A percentile compares a stretch with the other conserved stretches of the same genome.
These are phyloP conservation scores for Campoplex capitator DNA, from an alignment of 2,888 invertebrate genomes.

Conservation along the genomic window DNA sequence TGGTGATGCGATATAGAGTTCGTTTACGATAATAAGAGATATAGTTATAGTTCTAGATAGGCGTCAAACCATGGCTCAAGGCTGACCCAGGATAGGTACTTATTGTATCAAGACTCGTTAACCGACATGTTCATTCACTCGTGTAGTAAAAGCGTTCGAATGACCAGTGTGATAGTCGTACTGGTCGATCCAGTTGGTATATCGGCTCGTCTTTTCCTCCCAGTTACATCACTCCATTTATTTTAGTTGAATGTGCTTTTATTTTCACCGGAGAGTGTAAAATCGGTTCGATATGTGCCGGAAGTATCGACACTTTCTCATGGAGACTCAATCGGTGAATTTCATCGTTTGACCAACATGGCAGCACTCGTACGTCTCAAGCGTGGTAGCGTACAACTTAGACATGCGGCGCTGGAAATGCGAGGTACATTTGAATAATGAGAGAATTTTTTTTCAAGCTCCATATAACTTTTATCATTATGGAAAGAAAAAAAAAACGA, in stretches of 20 bases:
- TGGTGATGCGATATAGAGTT: conserved; percentile 24
- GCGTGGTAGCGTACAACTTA: conserved; percentile 86
- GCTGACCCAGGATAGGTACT: conserved; percentile 82
- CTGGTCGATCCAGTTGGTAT: conserved; percentile 47
- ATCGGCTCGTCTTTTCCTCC: conserved; percentile 6
- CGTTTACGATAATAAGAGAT: conserved; percentile 37
- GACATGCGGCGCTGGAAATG: conserved; percentile 86
- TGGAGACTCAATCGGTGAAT: conserved; percentile 63
- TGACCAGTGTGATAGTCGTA: conserved; percentile 48
- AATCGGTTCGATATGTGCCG: conserved; percentile 70
- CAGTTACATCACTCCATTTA: not conserved
- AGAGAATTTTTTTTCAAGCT: not conserved
- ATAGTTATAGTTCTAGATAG: conserved; percentile 71
- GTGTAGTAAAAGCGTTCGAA: conserved; percentile 58
- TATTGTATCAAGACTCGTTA: conserved; percentile 85
- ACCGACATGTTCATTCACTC: conserved; percentile 80
- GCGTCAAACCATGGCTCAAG: conserved; percentile 80
- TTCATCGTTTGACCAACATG: conserved; percentile 75
- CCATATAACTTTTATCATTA: not conserved
- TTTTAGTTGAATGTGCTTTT: conserved; percentile 15
- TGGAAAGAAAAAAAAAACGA: not conserved
- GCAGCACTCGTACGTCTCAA: conserved; percentile 84
- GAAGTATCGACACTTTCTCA: conserved; percentile 58
- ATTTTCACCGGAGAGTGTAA: not conserved
- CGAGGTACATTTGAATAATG: conserved; percentile 82